These are phyloP conservation scores for Lamprologus ornatipinnis DNA, from an alignment of 2,113 vertebrate species.

Conservation along the genomic window DNA sequence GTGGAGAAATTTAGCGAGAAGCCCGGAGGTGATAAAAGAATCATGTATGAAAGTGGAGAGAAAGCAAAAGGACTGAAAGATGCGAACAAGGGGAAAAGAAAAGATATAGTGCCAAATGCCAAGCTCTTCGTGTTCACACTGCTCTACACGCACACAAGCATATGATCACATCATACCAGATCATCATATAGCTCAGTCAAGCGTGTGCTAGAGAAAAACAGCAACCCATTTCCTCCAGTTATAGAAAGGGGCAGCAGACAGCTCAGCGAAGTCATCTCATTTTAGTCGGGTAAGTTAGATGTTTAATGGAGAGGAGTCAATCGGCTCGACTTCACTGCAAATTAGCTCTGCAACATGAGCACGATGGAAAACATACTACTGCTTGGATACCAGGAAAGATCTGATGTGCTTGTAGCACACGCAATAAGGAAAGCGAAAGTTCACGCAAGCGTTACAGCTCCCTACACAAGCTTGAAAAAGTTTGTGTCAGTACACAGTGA, in stretches of 20 bases:
- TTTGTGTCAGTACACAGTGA: not conserved
- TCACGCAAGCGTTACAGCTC: not conserved
- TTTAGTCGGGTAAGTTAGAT: not conserved
- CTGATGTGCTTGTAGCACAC: not conserved
- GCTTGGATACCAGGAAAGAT: not conserved
- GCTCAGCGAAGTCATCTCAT: not conserved
- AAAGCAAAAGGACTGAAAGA: not conserved
- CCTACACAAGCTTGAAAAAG: not conserved
- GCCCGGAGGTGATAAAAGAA: not conserved
- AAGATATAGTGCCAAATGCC: not conserved
- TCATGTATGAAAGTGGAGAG: not conserved
- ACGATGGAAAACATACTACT: not conserved
- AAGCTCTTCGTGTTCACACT: not conserved
- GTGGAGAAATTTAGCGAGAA: not conserved
- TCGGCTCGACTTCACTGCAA: not conserved
- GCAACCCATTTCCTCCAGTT: not conserved
- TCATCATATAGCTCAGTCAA: not conserved
- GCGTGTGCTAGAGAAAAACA: not conserved
- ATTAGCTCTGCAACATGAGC: not conserved
- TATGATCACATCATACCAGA: not conserved
- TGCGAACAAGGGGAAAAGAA: not conserved
- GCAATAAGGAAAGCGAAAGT: not conserved
- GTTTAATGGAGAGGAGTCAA: conserved; percentile 3
- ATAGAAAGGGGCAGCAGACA: not conserved
- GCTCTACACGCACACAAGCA: not conserved